phyloP scores from a whole-genome alignment of 2,113 vertebrate species.

The Hypocryptadius cinnamomeus region DNA sequence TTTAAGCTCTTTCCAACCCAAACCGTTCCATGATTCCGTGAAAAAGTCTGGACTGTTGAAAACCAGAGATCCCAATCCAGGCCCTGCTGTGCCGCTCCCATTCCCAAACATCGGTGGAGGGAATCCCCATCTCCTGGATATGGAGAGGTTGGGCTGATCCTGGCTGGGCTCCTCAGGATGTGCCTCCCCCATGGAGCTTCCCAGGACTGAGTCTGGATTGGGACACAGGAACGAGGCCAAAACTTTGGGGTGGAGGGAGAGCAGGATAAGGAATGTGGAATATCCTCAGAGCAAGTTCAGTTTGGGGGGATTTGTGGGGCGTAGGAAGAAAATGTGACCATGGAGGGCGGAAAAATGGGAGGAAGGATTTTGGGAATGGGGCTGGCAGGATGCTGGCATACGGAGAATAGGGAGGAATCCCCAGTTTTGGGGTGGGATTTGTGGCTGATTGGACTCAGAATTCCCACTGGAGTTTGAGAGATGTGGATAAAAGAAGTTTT shows the following conservation, averaged over 20 bases:
- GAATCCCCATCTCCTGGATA: rapidly evolving
- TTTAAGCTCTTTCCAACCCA: not conserved
- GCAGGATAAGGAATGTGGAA: not conserved
- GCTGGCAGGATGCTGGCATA: not conserved
- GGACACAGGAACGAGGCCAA: rapidly evolving
- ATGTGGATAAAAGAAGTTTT: not conserved
- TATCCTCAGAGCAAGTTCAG: not conserved
- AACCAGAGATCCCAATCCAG: not conserved
- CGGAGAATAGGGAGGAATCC: not conserved
- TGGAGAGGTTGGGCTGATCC: not conserved
- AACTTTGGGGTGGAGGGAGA: not conserved
- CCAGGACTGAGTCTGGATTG: rapidly evolving
- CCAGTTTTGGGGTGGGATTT: not conserved
- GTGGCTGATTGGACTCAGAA: not conserved
- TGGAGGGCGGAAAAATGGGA: not conserved
- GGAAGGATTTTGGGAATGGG: not conserved
- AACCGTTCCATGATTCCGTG: not conserved
- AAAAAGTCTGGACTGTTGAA: not conserved
- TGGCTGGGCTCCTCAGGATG: not conserved
- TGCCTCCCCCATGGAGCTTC: rapidly evolving
- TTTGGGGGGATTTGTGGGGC: not conserved
- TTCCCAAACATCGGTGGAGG: rapidly evolving
- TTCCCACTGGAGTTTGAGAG: no score
- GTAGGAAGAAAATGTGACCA: not conserved
- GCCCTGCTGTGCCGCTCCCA: no score